Percentiles rank a stretch among this genome's conserved stretches.
These are phyloP conservation scores for Ophonus ardosiacus DNA, from an alignment of 2,888 invertebrate species.

Conservation along the genomic window DNA sequence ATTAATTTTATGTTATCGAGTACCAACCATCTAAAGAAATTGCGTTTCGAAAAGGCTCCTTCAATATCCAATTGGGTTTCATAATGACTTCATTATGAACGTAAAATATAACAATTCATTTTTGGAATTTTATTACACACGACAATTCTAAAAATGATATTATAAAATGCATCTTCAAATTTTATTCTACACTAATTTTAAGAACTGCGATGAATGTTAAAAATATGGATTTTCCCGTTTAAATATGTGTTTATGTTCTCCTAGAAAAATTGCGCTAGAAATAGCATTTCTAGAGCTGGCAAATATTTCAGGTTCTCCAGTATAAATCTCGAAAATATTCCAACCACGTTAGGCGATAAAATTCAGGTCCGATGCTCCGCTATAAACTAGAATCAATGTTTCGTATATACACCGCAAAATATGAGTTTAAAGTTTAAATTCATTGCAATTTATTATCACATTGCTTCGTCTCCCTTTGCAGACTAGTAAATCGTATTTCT, in stretches of 20 bases:
- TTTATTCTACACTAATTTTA: neutral
- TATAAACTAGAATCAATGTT: conserved; percentile 54
- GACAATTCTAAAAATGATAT: too few relatives aligned
- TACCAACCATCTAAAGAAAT: too few relatives aligned
- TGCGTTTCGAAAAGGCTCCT: too few relatives aligned
- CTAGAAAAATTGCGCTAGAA: neutral
- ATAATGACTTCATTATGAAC: too few relatives aligned
- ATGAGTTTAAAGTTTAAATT: conserved; percentile 66
- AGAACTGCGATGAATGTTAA: neutral
- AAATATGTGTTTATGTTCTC: conserved; percentile 24
- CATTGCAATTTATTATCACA: conserved; percentile 64
- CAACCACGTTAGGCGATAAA: conserved; percentile 42
- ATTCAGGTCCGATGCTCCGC: conserved; percentile 33
- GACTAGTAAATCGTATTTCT: conserved; percentile 37
- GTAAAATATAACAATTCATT: too few relatives aligned
- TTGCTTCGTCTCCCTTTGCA: conserved; percentile 44
- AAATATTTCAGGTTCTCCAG: conserved; percentile 35
- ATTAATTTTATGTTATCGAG: too few relatives aligned
- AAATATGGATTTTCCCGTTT: neutral
- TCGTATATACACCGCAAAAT: conserved; percentile 58
- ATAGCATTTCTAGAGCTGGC: neutral
- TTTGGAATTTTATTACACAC: too few relatives aligned
- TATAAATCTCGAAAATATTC: conserved; percentile 34
- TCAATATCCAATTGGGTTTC: too few relatives aligned
- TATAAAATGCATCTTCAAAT: neutral